These are phyloP conservation scores for Dipodomys spectabilis DNA, from an alignment of 2,113 vertebrate genomes.

Conservation along the genomic window DNA sequence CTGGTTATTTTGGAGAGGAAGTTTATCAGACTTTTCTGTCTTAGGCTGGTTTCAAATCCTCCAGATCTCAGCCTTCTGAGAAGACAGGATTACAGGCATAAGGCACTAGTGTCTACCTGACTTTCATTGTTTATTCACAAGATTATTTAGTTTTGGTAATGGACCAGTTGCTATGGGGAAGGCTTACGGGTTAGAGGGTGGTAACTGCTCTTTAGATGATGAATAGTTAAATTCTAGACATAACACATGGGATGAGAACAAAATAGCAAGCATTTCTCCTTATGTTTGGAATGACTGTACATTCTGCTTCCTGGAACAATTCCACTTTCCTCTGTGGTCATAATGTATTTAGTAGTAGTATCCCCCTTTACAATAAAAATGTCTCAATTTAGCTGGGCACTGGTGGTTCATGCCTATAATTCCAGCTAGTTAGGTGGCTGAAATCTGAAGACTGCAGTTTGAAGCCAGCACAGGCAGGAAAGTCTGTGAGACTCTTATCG, in stretches of 20 bases:
- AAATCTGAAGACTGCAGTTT: no score
- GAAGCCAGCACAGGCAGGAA: no score
- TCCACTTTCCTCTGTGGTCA: neutral
- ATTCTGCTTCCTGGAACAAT: neutral
- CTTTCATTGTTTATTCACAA: neutral
- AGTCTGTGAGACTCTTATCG: no score
- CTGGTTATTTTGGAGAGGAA: no score
- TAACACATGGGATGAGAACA: neutral
- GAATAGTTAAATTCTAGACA: neutral
- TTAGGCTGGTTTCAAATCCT: neutral
- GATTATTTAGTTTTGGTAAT: slow-evolving; percentile 10
- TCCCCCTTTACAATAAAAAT: slow-evolving; percentile 10
- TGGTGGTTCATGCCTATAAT: no score
- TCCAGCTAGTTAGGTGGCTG: no score
- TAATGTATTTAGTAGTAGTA: neutral
- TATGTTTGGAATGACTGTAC: neutral
- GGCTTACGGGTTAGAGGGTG: neutral
- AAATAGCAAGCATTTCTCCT: neutral
- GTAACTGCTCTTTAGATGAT: neutral
- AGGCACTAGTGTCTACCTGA: no score
- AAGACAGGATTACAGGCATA: no score
- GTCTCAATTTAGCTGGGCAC: neutral
- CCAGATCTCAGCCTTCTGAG: neutral
- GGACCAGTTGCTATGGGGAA: neutral
- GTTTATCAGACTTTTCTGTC: no score